Evolutionary conservation across 2,797 vertebrate species (phyloP).

Genomic region (Okamejei kenojei): DNA sequence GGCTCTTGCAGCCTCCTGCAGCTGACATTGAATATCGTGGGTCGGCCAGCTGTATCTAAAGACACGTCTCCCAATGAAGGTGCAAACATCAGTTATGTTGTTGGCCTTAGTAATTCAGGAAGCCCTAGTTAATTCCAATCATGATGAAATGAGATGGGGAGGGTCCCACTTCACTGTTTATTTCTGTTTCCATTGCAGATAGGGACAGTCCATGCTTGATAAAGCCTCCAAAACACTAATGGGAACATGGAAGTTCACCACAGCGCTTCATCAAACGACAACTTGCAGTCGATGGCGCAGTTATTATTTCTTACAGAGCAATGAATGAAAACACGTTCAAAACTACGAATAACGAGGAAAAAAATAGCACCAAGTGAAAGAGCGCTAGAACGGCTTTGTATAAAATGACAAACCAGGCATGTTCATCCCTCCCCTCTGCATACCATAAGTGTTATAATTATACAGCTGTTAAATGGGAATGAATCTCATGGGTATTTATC

Average conservation of each 20-base stretch:
- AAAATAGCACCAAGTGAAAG: slow-evolving; percentile 8
- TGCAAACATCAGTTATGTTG: neutral
- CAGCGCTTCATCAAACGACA: neutral
- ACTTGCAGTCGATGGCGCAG: slow-evolving; percentile 1
- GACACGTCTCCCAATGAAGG: neutral
- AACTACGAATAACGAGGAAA: neutral
- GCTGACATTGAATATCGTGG: neutral
- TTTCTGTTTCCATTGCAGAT: neutral
- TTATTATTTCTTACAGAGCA: neutral
- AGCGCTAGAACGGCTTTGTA: neutral
- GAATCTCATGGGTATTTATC: slow-evolving; percentile 16
- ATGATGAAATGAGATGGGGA: neutral
- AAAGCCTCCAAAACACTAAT: neutral
- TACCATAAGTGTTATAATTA: neutral
- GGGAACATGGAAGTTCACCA: neutral
- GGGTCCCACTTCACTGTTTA: neutral
- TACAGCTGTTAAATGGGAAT: slow-evolving; percentile 24
- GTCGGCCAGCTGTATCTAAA: neutral
- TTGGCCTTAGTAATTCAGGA: neutral
- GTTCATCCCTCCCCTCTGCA: neutral
- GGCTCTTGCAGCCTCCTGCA: neutral
- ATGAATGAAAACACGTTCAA: slow-evolving; percentile 2
- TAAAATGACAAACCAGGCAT: neutral
- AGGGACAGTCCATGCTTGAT: neutral
- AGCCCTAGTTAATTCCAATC: no score